Base-by-base conservation (phyloP, 2,113 vertebrate species). In the Sturnira hondurensis region DNA sequence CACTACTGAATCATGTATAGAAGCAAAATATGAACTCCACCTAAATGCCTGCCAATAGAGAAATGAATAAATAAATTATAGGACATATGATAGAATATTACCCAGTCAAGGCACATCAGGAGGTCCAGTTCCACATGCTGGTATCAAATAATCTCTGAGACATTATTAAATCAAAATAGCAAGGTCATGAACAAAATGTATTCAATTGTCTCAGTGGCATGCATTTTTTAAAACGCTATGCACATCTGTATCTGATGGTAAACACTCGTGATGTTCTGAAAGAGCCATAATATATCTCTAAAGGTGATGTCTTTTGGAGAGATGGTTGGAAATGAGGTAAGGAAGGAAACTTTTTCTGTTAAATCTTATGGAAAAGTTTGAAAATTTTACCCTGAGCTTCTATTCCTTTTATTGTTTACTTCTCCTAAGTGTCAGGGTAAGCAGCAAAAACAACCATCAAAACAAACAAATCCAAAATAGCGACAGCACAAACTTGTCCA, bases 31-130 rank as follows among this genome's bases (percentile, higher is more conserved):
- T 1, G 33, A 41, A 36, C 5, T 19, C 28, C 14, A 15, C 26
- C 43, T 52, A 67, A 77, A 26, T 3, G 36, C 47, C 41, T 74
- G 43, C 22, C 20, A 26, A 17, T 4, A 36, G 71, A 91, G 16
- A n/a, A 56, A 58, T 22, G 68, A 68, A 68, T 22, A 83, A 41
- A 45, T 19, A 31, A 41, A 47, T 33, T 2, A 28, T 0, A 41
- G 67, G n/a, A 14, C 31, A 4, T 1, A 3, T 3, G 16, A 56
- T 10, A 4, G 73, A 56, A 36, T 26, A 36, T 33, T 26, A 54
- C 0, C 1, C 3, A 31, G 36, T 24, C 84, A n/a, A 0, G 45
- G 61, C 1, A 4, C 12, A 4, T 52, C 0, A 38, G 2, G n/a
- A 33, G 4, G 67, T 19, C 0, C 7, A 45, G 10, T 50, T 56